These are phyloP conservation scores for Petaurus breviceps DNA, from an alignment of 2,113 vertebrate genomes.

Conservation along the genomic window DNA sequence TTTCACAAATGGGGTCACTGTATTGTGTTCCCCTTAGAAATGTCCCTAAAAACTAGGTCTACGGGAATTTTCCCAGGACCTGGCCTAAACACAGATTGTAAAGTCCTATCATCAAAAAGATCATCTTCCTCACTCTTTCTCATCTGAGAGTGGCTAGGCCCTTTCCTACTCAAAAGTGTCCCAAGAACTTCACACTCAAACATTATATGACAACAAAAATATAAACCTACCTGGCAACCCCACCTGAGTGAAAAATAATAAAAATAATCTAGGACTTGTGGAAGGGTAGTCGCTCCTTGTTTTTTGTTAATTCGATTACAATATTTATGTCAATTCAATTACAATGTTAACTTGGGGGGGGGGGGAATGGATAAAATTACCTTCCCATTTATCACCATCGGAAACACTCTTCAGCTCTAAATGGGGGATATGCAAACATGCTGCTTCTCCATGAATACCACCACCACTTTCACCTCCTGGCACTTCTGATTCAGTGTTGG, in stretches of 20 bases:
- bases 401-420: constrained; percentile 86
- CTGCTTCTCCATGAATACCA: constrained; percentile 77
- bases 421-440: constrained; percentile 78
- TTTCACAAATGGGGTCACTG: constrained; percentile 15
- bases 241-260: background rate
- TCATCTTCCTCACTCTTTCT: background rate
- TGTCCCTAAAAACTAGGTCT: constrained; percentile 18
- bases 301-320: constrained; percentile 58
- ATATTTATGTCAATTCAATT: constrained; percentile 55
- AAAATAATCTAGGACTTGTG: background rate
- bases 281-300: constrained; percentile 40
- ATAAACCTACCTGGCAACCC: background rate
- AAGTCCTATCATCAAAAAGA: constrained; percentile 20
- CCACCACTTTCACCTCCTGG: constrained; percentile 66
- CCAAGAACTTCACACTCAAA: constrained; percentile 13
- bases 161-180: background rate
- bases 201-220: constrained; percentile 34
- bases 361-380: constrained; percentile 81
- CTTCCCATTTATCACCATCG: constrained; percentile 88
- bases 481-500: constrained; percentile 83
- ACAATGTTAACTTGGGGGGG: constrained; percentile 43
- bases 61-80: background rate
- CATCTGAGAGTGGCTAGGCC: background rate
- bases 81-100: constrained; percentile 40
- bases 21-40: constrained; percentile 31